Evolutionary conservation across 37 sponge, comb jelly and placozoan species (phyloP), one percentile per base, ranked within the genome.

Genomic region (Corticium candelabrum): DNA sequence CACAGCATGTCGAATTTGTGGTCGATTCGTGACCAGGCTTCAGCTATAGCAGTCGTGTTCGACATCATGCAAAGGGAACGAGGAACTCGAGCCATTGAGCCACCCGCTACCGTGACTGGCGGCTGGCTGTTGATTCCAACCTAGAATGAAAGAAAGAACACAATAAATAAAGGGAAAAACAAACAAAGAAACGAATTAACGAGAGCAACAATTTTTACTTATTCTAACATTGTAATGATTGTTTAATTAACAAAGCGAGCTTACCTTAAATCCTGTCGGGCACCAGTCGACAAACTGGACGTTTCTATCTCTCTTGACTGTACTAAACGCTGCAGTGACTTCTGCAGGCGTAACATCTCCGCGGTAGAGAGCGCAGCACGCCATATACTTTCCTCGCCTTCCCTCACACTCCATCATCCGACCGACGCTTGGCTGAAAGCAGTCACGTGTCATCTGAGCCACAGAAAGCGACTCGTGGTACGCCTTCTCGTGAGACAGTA

Each of bases 51-150:
- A 1, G 91, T 94, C 68, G 95, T 94, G 85, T 94, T 94, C 74
- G 90, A 88, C 82, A 94, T 80, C 90, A 90, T 90, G 82, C 95
- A 94, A 2, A 90, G 90, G 41, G 84, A 79, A 4, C 95, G 83
- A 40, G 87, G 88, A 2, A 94, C 95, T 73, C 82, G 80, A 37
- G 95, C 90, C 38, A 94, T 82, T 70, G 90, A 90, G 35, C 91
- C 95, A 30, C 95, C 95, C n/a, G 95, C 91, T 27, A 94, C 84
- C 37, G 84, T 56, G 67, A 85, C 80, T 41, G 99, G 90, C 0
- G 95, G 86, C 83, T 97, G 95, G 82, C 94, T 86, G 90, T 97
- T 97, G 89, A 97, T 97, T 68, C 99, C 99, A 34, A 94, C 95
- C 73, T 94, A 90, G 91, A 94, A 94, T n/a, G n/a, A n/a, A n/a